Evolutionary conservation across 1,140 invertebrate species (phyloP).

Genomic region (Aplysia californica): DNA sequence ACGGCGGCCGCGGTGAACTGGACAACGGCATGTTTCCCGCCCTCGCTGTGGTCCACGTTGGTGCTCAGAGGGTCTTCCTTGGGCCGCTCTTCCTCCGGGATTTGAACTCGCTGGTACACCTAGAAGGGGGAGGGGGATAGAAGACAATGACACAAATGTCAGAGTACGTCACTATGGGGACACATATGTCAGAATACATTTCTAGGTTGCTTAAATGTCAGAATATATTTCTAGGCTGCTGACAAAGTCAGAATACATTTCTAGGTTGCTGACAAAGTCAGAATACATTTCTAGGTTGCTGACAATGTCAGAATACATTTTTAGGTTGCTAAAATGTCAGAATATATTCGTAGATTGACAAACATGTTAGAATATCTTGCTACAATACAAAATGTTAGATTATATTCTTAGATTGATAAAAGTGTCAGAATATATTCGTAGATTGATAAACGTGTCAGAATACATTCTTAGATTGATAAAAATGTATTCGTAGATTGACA

Average conservation of each 20-base stretch:
- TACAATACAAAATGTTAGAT: background rate
- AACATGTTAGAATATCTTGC: background rate
- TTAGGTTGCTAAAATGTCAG: background rate
- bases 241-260: background rate
- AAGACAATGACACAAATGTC: background rate
- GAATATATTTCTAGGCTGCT: background rate
- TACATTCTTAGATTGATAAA: background rate
- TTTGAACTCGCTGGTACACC: constrained; percentile 49
- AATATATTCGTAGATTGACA: background rate
- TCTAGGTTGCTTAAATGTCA: background rate
- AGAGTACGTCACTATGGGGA: background rate
- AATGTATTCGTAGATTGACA: background rate
- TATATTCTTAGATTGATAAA: background rate
- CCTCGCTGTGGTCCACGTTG: constrained; percentile 50
- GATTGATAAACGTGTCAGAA: background rate
- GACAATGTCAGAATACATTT: background rate
- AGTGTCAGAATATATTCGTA: background rate
- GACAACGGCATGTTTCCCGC: constrained; percentile 69
- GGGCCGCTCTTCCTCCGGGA: constrained; percentile 39
- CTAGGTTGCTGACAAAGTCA: background rate
- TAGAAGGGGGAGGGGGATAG: background rate
- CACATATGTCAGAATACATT: background rate
- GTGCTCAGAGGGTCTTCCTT: constrained; percentile 17
- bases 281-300: background rate
- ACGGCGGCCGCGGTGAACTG: constrained; percentile 74